These are phyloP conservation scores for Paedocypris micromegethes DNA, from an alignment of 2,797 vertebrate species.

Conservation along the genomic window DNA sequence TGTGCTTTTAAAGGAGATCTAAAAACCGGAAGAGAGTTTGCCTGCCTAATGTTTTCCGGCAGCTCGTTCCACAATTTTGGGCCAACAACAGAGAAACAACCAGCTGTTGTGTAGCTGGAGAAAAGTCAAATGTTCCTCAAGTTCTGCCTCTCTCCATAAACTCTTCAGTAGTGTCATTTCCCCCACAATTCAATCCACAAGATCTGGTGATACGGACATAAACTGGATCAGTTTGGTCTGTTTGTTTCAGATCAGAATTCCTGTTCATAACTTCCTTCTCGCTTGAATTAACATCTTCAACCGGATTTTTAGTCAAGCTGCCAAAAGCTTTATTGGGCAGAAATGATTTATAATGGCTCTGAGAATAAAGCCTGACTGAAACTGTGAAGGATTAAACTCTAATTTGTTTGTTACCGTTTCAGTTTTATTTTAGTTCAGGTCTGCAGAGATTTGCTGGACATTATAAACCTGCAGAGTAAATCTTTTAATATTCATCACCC, in stretches of 20 bases:
- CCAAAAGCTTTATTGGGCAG: slow-evolving; percentile 11
- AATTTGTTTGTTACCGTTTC: neutral
- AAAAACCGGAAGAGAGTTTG: too few relatives aligned
- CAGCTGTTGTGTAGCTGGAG: too few relatives aligned
- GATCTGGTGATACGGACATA: too few relatives aligned
- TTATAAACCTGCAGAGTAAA: slow-evolving; percentile 14
- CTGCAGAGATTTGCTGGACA: neutral
- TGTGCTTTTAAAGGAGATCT: too few relatives aligned
- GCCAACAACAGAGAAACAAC: too few relatives aligned
- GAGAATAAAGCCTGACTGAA: slow-evolving; percentile 17
- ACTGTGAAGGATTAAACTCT: slow-evolving; percentile 3
- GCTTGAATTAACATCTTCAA: slow-evolving; percentile 26
- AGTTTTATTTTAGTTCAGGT: neutral
- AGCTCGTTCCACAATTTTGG: too few relatives aligned
- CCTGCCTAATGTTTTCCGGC: too few relatives aligned
- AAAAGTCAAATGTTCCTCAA: too few relatives aligned
- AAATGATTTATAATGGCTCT: slow-evolving; percentile 30
- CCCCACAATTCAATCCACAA: too few relatives aligned
- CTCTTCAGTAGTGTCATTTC: too few relatives aligned
- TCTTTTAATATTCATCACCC: slow-evolving; percentile 5
- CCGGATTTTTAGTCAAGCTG: slow-evolving; percentile 26
- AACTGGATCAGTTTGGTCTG: neutral
- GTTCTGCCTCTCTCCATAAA: too few relatives aligned
- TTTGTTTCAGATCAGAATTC: slow-evolving; percentile 21
- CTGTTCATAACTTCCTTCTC: slow-evolving; percentile 6